Conservation (phyloP, 2,888 invertebrate species). For the Tiliacea aurago region DNA sequence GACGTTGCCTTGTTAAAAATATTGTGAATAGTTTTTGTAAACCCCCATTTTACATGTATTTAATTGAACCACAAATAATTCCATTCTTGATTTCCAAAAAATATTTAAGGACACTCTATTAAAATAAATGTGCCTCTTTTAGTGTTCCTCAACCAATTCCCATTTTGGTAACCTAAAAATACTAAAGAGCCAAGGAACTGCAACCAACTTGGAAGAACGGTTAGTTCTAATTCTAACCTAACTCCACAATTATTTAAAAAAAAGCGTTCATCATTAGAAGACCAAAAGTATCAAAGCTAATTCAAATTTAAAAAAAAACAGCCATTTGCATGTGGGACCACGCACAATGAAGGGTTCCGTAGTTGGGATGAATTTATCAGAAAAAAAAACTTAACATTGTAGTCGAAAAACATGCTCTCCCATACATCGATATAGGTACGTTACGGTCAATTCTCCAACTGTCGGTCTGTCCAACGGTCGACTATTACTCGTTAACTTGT, state of each 20-base stretch:
- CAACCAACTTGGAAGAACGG: background rate
- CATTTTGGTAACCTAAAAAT: background rate
- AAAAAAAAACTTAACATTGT: no score
- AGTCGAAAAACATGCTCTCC: no score
- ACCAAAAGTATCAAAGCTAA: background rate
- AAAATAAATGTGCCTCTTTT: background rate
- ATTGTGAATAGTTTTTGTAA: background rate
- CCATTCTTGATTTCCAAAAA: background rate
- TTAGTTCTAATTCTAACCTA: background rate
- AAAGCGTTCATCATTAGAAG: background rate
- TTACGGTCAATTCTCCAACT: no score
- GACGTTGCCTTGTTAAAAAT: background rate
- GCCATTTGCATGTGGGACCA: no score
- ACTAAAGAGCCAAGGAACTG: background rate
- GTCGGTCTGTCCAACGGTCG: no score
- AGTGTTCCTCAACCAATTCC: background rate
- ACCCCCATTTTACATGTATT: background rate
- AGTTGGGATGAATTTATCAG: no score
- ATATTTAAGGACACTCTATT: background rate
- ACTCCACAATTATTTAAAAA: background rate
- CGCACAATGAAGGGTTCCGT: no score
- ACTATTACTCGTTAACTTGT: no score
- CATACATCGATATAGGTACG: no score
- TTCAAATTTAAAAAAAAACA: no score
- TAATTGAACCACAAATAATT: background rate